phyloP scores from a whole-genome alignment of 2,888 invertebrate genomes.

The Aphodius granarius region DNA sequence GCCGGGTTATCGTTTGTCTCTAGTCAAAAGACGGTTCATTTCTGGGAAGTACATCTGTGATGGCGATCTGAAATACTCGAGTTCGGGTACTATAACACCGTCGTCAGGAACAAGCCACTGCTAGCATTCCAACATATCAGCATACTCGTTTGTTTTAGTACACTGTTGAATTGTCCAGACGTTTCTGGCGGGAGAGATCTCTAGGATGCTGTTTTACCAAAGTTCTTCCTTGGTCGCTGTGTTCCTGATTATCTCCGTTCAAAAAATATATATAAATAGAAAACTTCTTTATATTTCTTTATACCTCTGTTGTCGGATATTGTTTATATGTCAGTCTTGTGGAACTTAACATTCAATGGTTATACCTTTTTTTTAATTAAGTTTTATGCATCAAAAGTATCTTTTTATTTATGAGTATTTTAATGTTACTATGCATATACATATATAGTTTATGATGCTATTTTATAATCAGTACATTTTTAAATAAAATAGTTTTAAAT shows the following conservation, averaged over 20 bases:
- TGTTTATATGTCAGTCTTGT: conserved; percentile 6
- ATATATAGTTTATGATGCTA: conserved; percentile 43
- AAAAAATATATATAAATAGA: not conserved
- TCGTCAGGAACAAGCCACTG: conserved; percentile 49
- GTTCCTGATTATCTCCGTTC: not conserved
- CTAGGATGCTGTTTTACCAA: conserved; percentile 12
- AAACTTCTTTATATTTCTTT: not conserved
- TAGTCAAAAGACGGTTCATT: conserved; percentile 93
- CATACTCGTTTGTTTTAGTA: conserved; percentile 22
- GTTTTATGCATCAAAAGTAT: conserved; percentile 18
- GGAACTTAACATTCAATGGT: conserved; percentile 27
- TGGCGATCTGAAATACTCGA: conserved; percentile 50
- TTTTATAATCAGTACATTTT: conserved; percentile 39
- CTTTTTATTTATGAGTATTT: conserved; percentile 36
- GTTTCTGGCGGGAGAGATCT: conserved; percentile 3
- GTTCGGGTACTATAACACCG: conserved; percentile 48
- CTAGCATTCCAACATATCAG: conserved; percentile 51
- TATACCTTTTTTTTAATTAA: conserved; percentile 28
- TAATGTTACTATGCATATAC: conserved; percentile 40
- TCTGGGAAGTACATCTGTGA: conserved; percentile 70
- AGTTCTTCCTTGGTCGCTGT: conserved; percentile 3
- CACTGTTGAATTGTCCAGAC: conserved; percentile 24
- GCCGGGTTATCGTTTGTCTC: conserved; percentile 88
- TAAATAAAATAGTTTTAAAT: conserved; percentile 33
- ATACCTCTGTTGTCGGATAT: not conserved